phyloP scores from a whole-genome alignment of 2,113 vertebrate species.

The Calyptommatus sinebrachiatus region DNA sequence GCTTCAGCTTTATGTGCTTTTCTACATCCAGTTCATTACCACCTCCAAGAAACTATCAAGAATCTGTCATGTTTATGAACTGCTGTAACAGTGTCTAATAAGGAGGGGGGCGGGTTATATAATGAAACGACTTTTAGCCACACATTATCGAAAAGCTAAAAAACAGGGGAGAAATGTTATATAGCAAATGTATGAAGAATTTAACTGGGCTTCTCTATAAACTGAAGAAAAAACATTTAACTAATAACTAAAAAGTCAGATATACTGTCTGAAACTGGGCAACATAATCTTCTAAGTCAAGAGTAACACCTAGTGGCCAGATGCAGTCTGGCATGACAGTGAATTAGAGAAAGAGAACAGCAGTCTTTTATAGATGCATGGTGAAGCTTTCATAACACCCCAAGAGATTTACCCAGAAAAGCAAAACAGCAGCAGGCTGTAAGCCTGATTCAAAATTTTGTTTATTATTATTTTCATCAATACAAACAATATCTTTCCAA shows the following conservation, averaged over 20 bases:
- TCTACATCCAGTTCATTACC: too few species aligned
- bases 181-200: background rate
- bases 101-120: too few species aligned
- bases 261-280: background rate
- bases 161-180: conserved; percentile 5
- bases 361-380: background rate
- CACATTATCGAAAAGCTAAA: background rate
- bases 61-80: background rate
- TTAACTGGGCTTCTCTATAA: background rate
- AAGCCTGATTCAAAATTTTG: background rate
- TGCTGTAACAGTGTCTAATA: background rate
- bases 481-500: background rate
- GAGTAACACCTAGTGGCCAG: conserved; percentile 69
- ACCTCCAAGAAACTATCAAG: too few species aligned
- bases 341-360: background rate
- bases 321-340: conserved; percentile 44
- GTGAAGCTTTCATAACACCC: background rate
- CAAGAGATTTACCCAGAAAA: background rate
- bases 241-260: background rate
- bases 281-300: background rate
- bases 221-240: conserved; percentile 13
- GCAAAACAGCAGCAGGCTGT: background rate
- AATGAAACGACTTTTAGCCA: conserved; percentile 6
- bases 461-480: background rate
- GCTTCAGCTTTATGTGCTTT: too few species aligned